Conservation (phyloP, 2,797 vertebrate species). For the Leptodactylus fallax region DNA sequence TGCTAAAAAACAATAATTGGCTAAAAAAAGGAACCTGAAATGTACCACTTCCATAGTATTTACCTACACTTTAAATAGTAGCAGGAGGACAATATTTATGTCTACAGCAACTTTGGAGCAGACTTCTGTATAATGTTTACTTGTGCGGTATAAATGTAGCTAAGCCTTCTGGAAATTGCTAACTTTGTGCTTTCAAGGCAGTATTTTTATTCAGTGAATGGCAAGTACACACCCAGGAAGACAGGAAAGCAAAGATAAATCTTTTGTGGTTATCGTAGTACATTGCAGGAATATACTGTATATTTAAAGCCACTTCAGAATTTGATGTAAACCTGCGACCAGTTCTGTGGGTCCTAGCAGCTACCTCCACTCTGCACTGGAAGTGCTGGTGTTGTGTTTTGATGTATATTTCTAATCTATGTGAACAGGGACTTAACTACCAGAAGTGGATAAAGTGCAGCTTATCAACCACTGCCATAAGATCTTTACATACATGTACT, state of each 20-base stretch:
- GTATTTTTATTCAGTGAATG: slow-evolving; percentile 42
- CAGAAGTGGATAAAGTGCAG: too few relatives aligned
- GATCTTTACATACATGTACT: too few relatives aligned
- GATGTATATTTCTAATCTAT: background rate
- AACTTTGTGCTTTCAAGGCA: background rate
- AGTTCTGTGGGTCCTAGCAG: background rate
- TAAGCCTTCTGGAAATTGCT: background rate
- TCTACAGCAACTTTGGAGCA: background rate
- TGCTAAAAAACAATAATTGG: background rate
- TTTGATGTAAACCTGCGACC: background rate
- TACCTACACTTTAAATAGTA: background rate
- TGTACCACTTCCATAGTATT: background rate
- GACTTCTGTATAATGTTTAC: slow-evolving; percentile 1
- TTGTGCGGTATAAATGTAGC: slow-evolving; percentile 18
- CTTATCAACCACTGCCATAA: too few relatives aligned
- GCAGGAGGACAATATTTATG: background rate
- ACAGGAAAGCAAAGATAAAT: slow-evolving; percentile 22
- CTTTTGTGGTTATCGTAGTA: background rate
- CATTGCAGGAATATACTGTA: background rate
- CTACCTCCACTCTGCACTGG: background rate
- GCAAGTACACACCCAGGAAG: slow-evolving; percentile 36
- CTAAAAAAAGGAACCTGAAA: too few relatives aligned
- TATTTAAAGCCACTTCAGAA: background rate
- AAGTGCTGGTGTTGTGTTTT: background rate
- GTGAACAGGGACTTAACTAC: background rate